phyloP scores from a whole-genome alignment of 1,140 invertebrate species.

The Drosophila prosaltans region DNA sequence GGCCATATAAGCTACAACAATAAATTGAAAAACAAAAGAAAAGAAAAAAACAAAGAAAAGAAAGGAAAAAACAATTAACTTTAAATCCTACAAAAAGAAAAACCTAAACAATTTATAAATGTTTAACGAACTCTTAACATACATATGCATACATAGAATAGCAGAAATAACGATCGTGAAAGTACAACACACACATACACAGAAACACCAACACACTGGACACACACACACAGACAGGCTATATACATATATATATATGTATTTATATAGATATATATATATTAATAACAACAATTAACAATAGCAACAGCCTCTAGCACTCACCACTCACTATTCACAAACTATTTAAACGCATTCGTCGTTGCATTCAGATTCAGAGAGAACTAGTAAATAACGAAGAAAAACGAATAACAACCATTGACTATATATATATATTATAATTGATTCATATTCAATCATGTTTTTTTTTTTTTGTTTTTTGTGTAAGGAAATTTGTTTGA shows the following conservation, averaged over 20 bases:
- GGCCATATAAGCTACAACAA: constrained; percentile 80
- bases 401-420: constrained; percentile 11
- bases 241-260: neutral
- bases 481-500: constrained; percentile 3
- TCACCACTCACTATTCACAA: constrained; percentile 7
- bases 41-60: constrained; percentile 4
- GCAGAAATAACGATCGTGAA: constrained; percentile 64
- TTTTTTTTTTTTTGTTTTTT: neutral
- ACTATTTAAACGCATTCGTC: constrained; percentile 9
- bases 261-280: neutral
- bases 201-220: constrained; percentile 11
- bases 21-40: constrained; percentile 58
- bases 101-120: constrained; percentile 67
- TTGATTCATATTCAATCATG: constrained; percentile 10
- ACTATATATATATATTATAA: constrained; percentile 13
- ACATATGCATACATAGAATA: constrained; percentile 64
- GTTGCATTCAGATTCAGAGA: constrained; percentile 8
- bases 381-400: constrained; percentile 8
- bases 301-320: constrained; percentile 9
- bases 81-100: constrained; percentile 63
- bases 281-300: constrained; percentile 10
- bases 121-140: constrained; percentile 79
- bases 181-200: constrained; percentile 53
- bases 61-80: constrained; percentile 53
- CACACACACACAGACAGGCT: constrained; percentile 4